A percentile compares a stretch with the other conserved stretches of the same genome.
Conservation (phyloP, 2,888 invertebrate species). For the Nymphalis polychloros region DNA sequence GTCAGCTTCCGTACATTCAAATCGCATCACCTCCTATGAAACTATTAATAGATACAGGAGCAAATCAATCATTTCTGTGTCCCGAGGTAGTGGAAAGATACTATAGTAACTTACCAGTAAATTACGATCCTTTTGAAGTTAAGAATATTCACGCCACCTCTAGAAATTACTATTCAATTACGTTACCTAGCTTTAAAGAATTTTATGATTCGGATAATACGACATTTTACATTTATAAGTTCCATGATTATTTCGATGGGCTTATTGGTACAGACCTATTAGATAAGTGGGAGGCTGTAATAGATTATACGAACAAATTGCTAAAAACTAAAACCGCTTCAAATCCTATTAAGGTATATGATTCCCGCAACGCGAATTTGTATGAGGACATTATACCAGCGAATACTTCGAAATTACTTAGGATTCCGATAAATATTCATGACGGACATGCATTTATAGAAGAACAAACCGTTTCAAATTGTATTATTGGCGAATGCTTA, state of each 20-base stretch:
- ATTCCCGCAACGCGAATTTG: too few relatives aligned
- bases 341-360: too few relatives aligned
- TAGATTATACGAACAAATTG: too few relatives aligned
- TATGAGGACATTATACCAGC: conserved; percentile 31
- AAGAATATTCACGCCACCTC: conserved; percentile 12
- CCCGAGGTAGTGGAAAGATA: conserved; percentile 20
- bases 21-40: conserved; percentile 21
- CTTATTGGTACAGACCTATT: too few relatives aligned
- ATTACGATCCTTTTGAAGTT: conserved; percentile 20
- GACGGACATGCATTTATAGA: conserved; percentile 32
- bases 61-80: conserved; percentile 25
- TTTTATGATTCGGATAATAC: too few relatives aligned
- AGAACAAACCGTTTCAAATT: conserved; percentile 28
- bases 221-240: too few relatives aligned
- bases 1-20: conserved; percentile 30
- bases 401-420: conserved; percentile 31
- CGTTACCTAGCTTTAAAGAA: neutral
- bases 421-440: conserved; percentile 27
- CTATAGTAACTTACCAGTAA: conserved; percentile 13
- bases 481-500: too few relatives aligned
- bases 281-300: too few relatives aligned
- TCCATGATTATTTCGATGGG: too few relatives aligned
- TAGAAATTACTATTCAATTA: conserved; percentile 5
- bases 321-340: too few relatives aligned
- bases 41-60: conserved; percentile 26